These are phyloP conservation scores for Lonchura striata DNA, from an alignment of 2,113 vertebrate species.

Conservation along the genomic window DNA sequence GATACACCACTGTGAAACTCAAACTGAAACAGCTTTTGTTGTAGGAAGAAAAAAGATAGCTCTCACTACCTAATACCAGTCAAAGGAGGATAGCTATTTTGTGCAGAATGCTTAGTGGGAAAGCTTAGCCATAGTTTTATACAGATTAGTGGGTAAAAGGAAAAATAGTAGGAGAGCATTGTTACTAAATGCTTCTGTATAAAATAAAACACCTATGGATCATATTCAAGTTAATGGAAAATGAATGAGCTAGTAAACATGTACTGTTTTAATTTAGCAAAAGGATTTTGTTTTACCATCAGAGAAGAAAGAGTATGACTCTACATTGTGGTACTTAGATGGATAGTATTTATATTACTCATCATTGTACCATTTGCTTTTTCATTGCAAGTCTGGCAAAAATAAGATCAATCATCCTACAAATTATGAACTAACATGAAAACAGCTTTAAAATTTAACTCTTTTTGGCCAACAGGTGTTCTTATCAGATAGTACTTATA, in stretches of 20 bases:
- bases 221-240: neutral
- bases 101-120: neutral
- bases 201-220: neutral
- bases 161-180: neutral
- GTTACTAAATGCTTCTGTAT: neutral
- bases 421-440: neutral
- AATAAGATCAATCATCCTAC: neutral
- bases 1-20: neutral
- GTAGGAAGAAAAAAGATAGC: neutral
- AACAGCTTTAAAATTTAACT: neutral
- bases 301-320: neutral
- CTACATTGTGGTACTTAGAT: neutral
- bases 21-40: neutral
- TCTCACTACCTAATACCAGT: neutral
- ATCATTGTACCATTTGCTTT: neutral
- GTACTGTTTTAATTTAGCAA: neutral
- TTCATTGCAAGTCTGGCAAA: neutral
- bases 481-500: neutral
- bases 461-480: neutral
- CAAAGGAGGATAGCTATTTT: neutral
- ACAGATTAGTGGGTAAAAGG: neutral
- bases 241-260: neutral
- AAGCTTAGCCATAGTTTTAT: neutral
- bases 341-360: neutral
- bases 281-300: neutral